phyloP scores from a whole-genome alignment of 2,797 vertebrate genomes.

The Alouatta caraya region DNA sequence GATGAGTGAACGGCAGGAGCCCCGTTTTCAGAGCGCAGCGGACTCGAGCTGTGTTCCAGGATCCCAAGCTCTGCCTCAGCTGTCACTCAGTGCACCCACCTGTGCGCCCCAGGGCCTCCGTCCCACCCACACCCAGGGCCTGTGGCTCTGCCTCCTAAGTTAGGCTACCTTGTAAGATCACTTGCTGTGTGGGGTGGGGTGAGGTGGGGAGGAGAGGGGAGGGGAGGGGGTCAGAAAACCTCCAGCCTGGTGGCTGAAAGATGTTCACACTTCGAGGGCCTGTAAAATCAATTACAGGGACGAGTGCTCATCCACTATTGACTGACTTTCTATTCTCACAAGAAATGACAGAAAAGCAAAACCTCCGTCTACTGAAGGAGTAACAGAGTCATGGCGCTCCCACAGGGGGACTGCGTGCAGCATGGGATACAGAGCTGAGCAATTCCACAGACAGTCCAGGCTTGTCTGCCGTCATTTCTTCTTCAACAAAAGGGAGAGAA shows the following conservation, averaged over 20 bases:
- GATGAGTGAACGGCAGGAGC: fast-evolving
- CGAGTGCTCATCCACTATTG: fast-evolving
- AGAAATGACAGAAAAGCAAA: neutral
- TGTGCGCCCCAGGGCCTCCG: neutral
- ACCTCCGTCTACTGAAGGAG: fast-evolving
- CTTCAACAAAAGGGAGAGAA: neutral
- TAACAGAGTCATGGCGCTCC: neutral
- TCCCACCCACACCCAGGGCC: neutral
- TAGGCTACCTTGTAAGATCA: too few relatives aligned
- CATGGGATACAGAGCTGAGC: neutral
- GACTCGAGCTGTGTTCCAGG: fast-evolving
- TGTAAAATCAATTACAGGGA: neutral
- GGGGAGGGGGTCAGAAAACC: neutral
- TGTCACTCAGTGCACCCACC: fast-evolving
- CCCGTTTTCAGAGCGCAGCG: fast-evolving
- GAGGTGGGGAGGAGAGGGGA: fast-evolving
- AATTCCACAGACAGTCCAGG: too few relatives aligned
- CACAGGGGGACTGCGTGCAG: fast-evolving
- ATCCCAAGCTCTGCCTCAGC: neutral
- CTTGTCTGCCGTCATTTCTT: neutral
- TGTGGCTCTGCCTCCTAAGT: too few relatives aligned
- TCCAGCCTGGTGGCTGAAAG: neutral
- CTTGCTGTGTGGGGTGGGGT: too few relatives aligned
- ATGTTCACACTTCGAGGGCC: neutral
- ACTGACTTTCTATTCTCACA: too few relatives aligned